Evolutionary conservation across 2,888 invertebrate genomes (phyloP), one percentile per base, ranked within the genome.

Genomic region (Apamea crenata): DNA sequence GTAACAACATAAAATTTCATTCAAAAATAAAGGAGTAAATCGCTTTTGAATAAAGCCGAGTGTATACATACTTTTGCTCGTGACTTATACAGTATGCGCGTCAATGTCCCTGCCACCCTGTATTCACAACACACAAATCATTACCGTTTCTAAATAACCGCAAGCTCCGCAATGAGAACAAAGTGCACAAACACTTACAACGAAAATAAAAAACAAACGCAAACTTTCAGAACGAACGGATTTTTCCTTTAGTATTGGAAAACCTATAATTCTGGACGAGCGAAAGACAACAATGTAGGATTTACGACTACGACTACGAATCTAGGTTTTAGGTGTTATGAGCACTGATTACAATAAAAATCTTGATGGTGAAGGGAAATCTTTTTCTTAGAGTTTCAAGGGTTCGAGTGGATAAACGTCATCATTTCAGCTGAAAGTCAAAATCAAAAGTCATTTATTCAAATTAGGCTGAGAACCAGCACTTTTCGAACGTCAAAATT

Each of bases 241-340:
- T 72, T 79, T 63, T 74, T 50, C 40, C 47, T 66, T 78, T n/a
- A 44, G 47, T 80, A 83, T 86, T 83, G 83, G 75, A 73, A 87
- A 87, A 76, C 47, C 66, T 76, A 83, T 87, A 76, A 76, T 83
- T 76, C 44, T 69, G 65, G 25, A 56, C 36, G 72, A 59, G 7
- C 29, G 66, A 75, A 53, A 67, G 75, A 65, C 78, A 59, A 84
- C 83, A 86, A 78, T 76, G 73, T 78, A 44, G 7, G 47, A 56
- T 74, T 74, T 77, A 78, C 59, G 77, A 66, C 10, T 36, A 16
- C 18, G 32, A 21, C 47, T 5, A 16, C 8, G 32, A 61, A 61
- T 66, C 72, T 77, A 40, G 36, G 40, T 56, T 75, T 73, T 78
- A 21, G 1, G 21, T 65, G 1, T 10, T 56, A n/a, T 21, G 0